Conservation (phyloP, 2,888 invertebrate species). For the Byasa hedistus region DNA sequence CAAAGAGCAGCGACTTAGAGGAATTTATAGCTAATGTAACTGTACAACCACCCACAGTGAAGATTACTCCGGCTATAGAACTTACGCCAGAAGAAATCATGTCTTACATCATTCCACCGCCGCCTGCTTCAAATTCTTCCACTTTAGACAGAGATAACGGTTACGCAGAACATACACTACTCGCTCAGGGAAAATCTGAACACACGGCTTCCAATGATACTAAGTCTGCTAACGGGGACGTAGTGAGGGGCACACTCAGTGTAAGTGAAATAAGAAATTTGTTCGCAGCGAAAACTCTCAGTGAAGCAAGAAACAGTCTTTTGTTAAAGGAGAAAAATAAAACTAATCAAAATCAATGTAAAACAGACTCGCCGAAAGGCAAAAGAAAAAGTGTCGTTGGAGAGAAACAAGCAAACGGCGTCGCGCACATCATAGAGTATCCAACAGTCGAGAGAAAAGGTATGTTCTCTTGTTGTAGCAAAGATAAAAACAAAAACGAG, state of each 20-base stretch:
- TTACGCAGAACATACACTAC: slow-evolving; percentile 66
- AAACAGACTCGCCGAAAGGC: slow-evolving; percentile 70
- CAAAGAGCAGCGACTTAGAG: slow-evolving; percentile 84
- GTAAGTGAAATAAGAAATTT: slow-evolving; percentile 77
- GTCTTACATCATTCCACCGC: slow-evolving; percentile 91
- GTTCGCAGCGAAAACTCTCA: slow-evolving; percentile 73
- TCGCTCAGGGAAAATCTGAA: slow-evolving; percentile 53
- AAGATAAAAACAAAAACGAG: slow-evolving; percentile 77
- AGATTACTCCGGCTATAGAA: slow-evolving; percentile 86
- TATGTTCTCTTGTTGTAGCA: slow-evolving; percentile 86
- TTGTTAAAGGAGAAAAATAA: slow-evolving; percentile 72
- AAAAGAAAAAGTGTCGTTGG: slow-evolving; percentile 66
- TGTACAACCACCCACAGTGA: slow-evolving; percentile 89
- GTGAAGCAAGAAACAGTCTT: slow-evolving; percentile 76
- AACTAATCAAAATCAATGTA: slow-evolving; percentile 46
- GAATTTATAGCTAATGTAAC: slow-evolving; percentile 90
- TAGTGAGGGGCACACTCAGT: slow-evolving; percentile 80
- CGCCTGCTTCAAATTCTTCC: slow-evolving; percentile 78
- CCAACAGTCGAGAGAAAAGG: slow-evolving; percentile 86
- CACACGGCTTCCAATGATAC: slow-evolving; percentile 44
- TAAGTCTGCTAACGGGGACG: slow-evolving; percentile 67
- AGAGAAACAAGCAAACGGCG: slow-evolving; percentile 69
- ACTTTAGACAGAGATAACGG: slow-evolving; percentile 69
- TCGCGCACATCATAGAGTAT: slow-evolving; percentile 83
- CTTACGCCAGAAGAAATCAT: slow-evolving; percentile 90